Conservation (phyloP, 1,140 invertebrate species). For the Cardiocondyla obscurior region DNA sequence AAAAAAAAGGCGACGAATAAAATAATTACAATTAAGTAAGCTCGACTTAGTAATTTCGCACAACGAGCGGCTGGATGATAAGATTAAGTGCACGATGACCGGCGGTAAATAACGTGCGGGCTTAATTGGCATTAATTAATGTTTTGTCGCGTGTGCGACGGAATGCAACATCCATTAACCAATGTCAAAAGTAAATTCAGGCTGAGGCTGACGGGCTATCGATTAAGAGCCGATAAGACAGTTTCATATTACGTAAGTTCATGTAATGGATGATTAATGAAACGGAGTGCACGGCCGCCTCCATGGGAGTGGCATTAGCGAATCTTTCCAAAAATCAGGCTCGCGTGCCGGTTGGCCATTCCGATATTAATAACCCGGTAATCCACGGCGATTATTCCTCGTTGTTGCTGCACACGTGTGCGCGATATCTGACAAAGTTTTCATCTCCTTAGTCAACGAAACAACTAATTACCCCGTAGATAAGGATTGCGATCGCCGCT, state of each 20-base stretch:
- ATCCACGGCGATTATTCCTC: constrained; percentile 41
- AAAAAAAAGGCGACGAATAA: constrained; percentile 15
- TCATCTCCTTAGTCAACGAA: neutral
- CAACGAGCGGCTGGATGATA: neutral
- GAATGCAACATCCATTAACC: constrained; percentile 53
- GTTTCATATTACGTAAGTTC: constrained; percentile 57
- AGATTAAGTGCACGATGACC: constrained; percentile 40
- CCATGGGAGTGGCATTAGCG: constrained; percentile 8
- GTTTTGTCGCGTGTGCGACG: constrained; percentile 49
- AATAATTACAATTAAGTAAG: neutral
- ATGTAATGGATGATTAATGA: constrained; percentile 52
- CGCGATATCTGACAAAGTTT: neutral
- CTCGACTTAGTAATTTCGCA: constrained; percentile 12
- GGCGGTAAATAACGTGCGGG: neutral
- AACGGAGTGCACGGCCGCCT: constrained; percentile 14
- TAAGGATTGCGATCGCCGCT: neutral
- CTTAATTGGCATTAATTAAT: constrained; percentile 60
- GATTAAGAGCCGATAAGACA: constrained; percentile 56
- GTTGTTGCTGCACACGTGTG: neutral
- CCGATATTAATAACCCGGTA: constrained; percentile 46
- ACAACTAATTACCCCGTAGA: neutral
- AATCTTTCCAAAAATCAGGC: constrained; percentile 49
- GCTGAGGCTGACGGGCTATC: constrained; percentile 47
- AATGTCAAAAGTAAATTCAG: constrained; percentile 55
- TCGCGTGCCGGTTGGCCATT: constrained; percentile 39